Percentiles rank a stretch among this genome's conserved stretches.
These are phyloP conservation scores for Erpetoichthys calabaricus DNA, from an alignment of 2,797 vertebrate species.

Conservation along the genomic window DNA sequence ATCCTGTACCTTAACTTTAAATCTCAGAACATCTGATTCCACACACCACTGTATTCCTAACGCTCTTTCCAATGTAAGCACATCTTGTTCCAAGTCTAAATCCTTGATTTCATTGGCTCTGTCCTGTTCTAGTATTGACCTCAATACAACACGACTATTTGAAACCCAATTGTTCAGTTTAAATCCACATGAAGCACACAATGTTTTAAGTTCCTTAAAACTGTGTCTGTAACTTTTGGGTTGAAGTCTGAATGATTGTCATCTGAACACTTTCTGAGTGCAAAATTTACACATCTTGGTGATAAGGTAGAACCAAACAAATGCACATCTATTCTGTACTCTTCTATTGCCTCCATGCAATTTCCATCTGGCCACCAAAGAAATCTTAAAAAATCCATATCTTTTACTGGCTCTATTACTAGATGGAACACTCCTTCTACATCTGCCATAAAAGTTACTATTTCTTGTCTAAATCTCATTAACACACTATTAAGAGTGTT, in stretches of 20 bases:
- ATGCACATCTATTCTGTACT: slow-evolving; percentile 17
- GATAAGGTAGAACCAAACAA: slow-evolving; percentile 12
- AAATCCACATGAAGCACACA: slow-evolving; percentile 1
- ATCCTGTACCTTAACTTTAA: no score
- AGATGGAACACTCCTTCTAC: no score
- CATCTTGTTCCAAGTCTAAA: slow-evolving; percentile 1
- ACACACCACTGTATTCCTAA: slow-evolving; percentile 1
- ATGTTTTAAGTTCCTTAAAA: background rate
- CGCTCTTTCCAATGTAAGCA: slow-evolving; percentile 1
- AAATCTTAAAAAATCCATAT: slow-evolving; percentile 17
- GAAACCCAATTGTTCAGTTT: background rate
- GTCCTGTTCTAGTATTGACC: slow-evolving; percentile 6
- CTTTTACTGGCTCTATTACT: background rate
- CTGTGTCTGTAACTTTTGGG: no score
- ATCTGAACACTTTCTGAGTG: no score
- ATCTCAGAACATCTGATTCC: no score
- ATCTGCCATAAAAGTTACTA: no score
- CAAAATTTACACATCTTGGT: no score
- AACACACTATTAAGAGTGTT: no score
- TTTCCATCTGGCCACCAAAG: slow-evolving; percentile 20
- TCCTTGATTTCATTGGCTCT: slow-evolving; percentile 7
- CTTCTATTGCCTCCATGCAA: slow-evolving; percentile 2
- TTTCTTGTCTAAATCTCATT: no score
- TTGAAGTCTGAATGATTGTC: no score
- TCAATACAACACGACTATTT: slow-evolving; percentile 2